Evolutionary conservation across 2,113 vertebrate genomes (phyloP).

Genomic region (Chlamydotis undulata): DNA sequence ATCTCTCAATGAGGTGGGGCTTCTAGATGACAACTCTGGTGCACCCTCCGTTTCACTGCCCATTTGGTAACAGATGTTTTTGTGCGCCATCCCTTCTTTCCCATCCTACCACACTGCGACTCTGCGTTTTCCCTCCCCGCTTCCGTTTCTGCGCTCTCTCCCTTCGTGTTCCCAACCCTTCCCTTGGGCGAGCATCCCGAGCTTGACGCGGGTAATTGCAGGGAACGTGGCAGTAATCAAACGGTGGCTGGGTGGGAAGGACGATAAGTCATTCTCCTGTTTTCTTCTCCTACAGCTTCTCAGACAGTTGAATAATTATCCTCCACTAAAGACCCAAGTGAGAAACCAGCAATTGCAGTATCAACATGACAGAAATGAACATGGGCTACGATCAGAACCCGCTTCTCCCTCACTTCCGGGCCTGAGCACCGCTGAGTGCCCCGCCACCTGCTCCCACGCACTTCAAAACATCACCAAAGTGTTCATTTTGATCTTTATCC

Average conservation of each 20-base stretch:
- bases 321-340: background rate
- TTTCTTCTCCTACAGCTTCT: background rate
- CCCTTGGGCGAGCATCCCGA: background rate
- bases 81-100: background rate
- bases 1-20: background rate
- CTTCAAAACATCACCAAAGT: background rate
- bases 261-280: background rate
- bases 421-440: background rate
- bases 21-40: background rate
- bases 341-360: background rate
- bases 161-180: background rate
- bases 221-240: background rate
- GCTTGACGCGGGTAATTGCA: background rate
- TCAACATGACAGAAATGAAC: background rate
- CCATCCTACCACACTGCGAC: background rate
- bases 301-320: background rate
- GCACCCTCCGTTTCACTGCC: background rate
- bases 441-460: background rate
- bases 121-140: background rate
- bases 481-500: background rate
- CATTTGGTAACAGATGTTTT: background rate
- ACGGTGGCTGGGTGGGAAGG: background rate
- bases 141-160: background rate
- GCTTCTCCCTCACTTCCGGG: background rate
- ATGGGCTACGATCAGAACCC: background rate